These are phyloP conservation scores for Synanthedon myopaeformis DNA, from an alignment of 2,888 invertebrate species.

Conservation along the genomic window DNA sequence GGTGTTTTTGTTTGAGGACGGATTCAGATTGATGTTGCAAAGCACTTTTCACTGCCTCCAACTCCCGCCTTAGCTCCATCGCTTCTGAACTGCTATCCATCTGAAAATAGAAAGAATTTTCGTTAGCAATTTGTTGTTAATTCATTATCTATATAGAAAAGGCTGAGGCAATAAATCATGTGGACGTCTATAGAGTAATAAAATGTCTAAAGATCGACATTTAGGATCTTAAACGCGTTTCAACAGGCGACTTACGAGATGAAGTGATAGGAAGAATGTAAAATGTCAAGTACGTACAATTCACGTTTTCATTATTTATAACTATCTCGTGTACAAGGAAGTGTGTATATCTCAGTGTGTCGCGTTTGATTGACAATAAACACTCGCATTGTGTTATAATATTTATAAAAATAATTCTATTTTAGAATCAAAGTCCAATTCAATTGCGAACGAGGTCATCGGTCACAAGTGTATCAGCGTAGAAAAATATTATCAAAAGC, in stretches of 20 bases:
- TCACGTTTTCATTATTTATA: conserved; percentile 22
- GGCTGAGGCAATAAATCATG: background rate
- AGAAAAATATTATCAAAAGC: background rate
- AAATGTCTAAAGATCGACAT: conserved; percentile 17
- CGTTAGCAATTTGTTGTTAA: background rate
- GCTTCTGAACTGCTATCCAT: conserved; percentile 75
- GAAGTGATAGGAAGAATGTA: conserved; percentile 13
- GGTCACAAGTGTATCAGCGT: conserved; percentile 13
- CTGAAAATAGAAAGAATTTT: conserved; percentile 59
- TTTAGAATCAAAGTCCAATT: conserved; percentile 16
- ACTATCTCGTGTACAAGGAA: background rate
- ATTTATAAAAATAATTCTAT: background rate
- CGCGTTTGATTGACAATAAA: background rate
- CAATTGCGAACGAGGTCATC: conserved; percentile 20
- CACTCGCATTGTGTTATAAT: background rate
- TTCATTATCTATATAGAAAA: background rate
- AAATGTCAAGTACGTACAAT: conserved; percentile 46
- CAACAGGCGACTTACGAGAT: conserved; percentile 19
- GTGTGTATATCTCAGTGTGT: background rate
- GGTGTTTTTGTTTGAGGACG: conserved; percentile 74
- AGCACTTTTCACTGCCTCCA: conserved; percentile 76
- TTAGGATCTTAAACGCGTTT: conserved; percentile 13
- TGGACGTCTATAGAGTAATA: conserved; percentile 4
- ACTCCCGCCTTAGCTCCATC: conserved; percentile 71
- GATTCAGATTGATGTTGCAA: conserved; percentile 74